Percentiles rank a stretch among this genome's conserved stretches.
Evolutionary conservation across 2,888 invertebrate species (phyloP).

Genomic region (Pseudococcus viburni): DNA sequence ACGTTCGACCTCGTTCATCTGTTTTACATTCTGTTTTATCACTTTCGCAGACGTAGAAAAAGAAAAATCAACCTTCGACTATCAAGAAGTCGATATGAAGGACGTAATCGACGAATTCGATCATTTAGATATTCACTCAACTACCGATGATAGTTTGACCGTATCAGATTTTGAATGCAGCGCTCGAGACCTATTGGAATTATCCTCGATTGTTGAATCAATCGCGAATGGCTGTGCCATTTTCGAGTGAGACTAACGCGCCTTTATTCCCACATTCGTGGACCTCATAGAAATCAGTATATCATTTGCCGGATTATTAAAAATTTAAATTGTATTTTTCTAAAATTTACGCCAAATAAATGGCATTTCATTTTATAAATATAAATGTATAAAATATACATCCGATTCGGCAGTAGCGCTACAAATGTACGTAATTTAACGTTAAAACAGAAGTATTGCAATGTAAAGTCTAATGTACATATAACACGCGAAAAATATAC

Average conservation of each 20-base stretch:
- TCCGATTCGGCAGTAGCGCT: constrained; percentile 63
- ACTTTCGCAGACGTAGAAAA: not conserved
- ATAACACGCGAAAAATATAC: not conserved
- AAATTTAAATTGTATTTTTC: constrained; percentile 52
- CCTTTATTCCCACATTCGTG: not conserved
- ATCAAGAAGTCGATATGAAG: not conserved
- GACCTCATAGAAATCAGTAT: no score
- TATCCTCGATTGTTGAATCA: constrained; percentile 66
- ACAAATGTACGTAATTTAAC: constrained; percentile 48
- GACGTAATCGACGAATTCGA: not conserved
- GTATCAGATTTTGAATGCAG: constrained; percentile 68
- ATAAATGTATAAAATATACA: constrained; percentile 66
- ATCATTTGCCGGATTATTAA: not conserved
- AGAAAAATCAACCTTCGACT: not conserved
- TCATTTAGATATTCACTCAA: not conserved
- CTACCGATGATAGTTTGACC: constrained; percentile 66
- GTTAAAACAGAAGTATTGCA: constrained; percentile 61
- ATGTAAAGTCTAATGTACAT: constrained; percentile 34
- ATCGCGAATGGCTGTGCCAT: not conserved
- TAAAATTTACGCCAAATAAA: constrained; percentile 59
- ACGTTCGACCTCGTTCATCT: not conserved
- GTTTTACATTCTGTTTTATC: not conserved
- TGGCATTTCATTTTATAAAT: constrained; percentile 36
- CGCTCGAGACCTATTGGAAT: constrained; percentile 64
- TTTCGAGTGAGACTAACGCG: not conserved